Evolutionary conservation across 2,113 vertebrate species (phyloP).

Genomic region (Mesocricetus auratus): DNA sequence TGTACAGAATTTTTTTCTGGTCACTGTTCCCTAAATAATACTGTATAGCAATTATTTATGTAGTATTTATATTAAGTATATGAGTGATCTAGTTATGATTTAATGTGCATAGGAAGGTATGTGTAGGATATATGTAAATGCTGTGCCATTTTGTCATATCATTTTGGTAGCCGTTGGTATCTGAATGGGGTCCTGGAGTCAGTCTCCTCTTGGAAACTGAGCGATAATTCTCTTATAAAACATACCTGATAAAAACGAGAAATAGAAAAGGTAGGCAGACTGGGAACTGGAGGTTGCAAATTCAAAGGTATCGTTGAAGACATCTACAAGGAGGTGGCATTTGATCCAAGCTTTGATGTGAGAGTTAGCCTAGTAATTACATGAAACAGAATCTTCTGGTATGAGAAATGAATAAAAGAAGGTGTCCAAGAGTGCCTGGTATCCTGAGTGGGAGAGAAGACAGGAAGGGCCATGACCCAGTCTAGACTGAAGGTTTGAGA

Average conservation of each 20-base stretch:
- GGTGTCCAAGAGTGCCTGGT: background rate
- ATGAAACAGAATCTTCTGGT: background rate
- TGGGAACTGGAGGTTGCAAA: accelerated
- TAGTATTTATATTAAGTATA: background rate
- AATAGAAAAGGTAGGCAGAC: background rate
- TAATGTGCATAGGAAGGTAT: background rate
- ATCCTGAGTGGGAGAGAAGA: background rate
- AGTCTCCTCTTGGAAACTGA: background rate
- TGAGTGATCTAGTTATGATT: background rate
- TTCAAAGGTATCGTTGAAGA: background rate
- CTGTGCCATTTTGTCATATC: background rate
- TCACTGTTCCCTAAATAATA: background rate
- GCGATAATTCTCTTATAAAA: background rate
- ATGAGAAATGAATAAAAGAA: background rate
- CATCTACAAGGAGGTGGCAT: background rate
- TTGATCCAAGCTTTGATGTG: background rate
- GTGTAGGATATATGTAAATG: background rate
- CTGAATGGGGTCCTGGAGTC: background rate
- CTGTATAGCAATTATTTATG: background rate
- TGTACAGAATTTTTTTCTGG: background rate
- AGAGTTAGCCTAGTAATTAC: background rate
- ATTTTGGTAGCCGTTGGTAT: background rate
- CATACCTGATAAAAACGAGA: background rate
- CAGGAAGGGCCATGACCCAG: background rate
- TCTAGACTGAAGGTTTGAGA: background rate